Percentiles rank a stretch among this genome's conserved stretches.
Conservation (phyloP, 1,140 invertebrate genomes). For the Calliphora vicina region DNA sequence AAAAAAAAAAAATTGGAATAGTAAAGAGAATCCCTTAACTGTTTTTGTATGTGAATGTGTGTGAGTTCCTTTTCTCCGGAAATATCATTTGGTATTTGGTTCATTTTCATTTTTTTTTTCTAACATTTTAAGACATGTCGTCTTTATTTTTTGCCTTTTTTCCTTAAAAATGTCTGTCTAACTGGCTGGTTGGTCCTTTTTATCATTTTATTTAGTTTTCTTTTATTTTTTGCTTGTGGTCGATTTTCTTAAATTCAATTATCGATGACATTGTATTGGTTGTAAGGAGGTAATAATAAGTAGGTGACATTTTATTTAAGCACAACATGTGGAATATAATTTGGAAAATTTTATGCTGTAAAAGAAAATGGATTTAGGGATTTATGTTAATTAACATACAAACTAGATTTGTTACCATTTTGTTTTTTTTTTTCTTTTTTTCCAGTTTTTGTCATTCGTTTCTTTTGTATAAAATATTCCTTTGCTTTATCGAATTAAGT, state of each 20-base stretch:
- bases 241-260: constrained; percentile 13
- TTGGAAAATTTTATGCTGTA: background rate
- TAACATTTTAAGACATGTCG: background rate
- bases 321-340: background rate
- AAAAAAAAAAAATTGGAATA: background rate
- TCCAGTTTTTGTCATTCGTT: background rate
- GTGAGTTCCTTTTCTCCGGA: background rate
- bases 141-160: background rate
- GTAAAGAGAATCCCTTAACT: background rate
- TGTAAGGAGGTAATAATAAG: background rate
- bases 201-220: background rate
- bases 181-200: background rate
- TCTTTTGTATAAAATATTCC: too few relatives aligned
- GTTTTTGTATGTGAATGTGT: background rate
- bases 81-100: constrained; percentile 1
- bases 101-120: background rate
- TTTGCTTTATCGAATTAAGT: background rate
- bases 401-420: constrained; percentile 1
- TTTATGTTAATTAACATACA: background rate
- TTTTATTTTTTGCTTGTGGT: background rate
- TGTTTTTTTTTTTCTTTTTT: background rate
- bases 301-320: constrained; percentile 14
- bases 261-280: constrained; percentile 8
- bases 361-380: background rate
- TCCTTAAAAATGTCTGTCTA: background rate